Evolutionary conservation across 2,797 vertebrate species (phyloP), one percentile per base, ranked within the genome.

Genomic region (Leuciscus waleckii): DNA sequence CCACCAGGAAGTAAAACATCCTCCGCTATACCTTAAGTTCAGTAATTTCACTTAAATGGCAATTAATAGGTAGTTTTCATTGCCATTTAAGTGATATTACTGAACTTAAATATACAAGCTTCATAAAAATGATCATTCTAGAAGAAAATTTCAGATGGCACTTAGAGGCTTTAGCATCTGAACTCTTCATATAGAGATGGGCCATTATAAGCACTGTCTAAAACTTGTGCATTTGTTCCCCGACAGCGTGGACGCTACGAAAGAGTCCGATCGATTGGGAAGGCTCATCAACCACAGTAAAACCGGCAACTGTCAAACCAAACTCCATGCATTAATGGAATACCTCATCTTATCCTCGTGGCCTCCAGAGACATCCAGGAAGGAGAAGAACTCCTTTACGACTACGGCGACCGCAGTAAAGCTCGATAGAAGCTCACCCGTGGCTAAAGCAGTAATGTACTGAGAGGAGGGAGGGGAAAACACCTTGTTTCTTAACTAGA

Each of bases 211-310:
- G 32, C 70, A 1, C 19, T 14, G n/a, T 49, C n/a, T 75, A 37
- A 35, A 46, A 37, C 58, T 19, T 54, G 29, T 32, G 21, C 29
- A 1, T 46, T 41, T 63, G 37, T 79, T 43, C 17, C n/a, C 21
- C 1, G 0, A 16, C 67, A 99, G 98, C 9, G 98, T 99, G 86
- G 98, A 99, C 73, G 98, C 98, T 78, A 99, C 98, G 0, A 95
- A 95, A 81, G 98, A 99, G 93, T 96, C 96, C 0, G 93, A 93
- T 16, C 97, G 97, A 11, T 92, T 97, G 90, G 98, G 98, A 5
- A 90, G 98, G 61, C 93, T 99, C 87, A 97, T 99, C 84, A 99
- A 99, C 79, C 98, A 99, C 95, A 99, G 98, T 89, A 99, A 99
- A 89, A 97, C 91, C 21, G 98, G 98, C 89, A 99, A 99, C 92